Evolutionary conservation across 2,797 vertebrate species (phyloP).

Genomic region (Cottoperca gobio): DNA sequence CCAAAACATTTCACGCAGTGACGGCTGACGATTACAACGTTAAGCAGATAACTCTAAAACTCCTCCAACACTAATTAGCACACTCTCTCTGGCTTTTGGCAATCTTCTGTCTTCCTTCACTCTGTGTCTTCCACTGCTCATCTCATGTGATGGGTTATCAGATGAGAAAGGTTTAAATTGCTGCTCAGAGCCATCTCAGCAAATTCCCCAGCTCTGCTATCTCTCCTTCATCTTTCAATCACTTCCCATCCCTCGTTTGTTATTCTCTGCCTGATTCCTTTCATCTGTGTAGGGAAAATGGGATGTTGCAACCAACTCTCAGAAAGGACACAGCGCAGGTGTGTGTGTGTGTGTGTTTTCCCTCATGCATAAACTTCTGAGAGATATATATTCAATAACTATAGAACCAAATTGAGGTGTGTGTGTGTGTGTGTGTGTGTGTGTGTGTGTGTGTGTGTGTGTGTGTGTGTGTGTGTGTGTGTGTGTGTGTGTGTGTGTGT

Average conservation of each 20-base stretch:
- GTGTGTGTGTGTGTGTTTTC: constrained; percentile 33
- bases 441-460: not conserved
- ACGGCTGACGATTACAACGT: constrained; percentile 29
- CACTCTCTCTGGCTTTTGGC: constrained; percentile 49
- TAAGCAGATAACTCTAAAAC: constrained; percentile 33
- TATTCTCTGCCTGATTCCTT: constrained; percentile 45
- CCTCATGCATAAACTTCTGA: constrained; percentile 30
- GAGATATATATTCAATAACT: constrained; percentile 51
- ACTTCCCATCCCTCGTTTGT: constrained; percentile 31
- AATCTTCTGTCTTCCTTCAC: constrained; percentile 44
- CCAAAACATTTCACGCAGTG: not conserved
- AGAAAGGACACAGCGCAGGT: constrained; percentile 30
- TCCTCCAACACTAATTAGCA: constrained; percentile 67
- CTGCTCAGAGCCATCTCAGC: constrained; percentile 65
- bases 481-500: no score
- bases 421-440: not conserved
- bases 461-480: no score
- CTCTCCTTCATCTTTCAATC: constrained; percentile 57
- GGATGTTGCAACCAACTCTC: constrained; percentile 45
- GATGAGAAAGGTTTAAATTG: constrained; percentile 79
- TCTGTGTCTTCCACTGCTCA: constrained; percentile 43
- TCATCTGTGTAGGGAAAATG: constrained; percentile 46
- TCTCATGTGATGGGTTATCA: constrained; percentile 72
- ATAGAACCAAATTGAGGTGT: constrained; percentile 35
- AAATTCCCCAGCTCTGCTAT: constrained; percentile 59